Evolutionary conservation across 2,113 vertebrate genomes (phyloP).

Genomic region (Toxotes chatareus): DNA sequence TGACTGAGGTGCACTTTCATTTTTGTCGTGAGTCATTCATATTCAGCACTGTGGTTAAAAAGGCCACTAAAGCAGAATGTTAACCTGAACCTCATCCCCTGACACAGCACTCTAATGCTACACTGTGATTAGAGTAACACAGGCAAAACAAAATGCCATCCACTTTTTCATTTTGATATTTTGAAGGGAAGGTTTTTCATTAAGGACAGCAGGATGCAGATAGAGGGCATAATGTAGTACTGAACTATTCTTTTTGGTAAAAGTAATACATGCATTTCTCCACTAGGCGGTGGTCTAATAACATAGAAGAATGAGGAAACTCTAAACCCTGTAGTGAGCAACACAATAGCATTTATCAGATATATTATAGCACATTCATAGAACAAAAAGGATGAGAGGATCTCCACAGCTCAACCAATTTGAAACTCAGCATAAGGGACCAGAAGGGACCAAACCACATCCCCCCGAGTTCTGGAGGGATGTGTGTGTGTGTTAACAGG

Average conservation of each 20-base stretch:
- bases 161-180: neutral
- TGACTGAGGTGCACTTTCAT: no score
- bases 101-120: no score
- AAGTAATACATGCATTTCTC: slow-evolving; percentile 19
- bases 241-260: no score
- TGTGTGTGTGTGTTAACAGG: neutral
- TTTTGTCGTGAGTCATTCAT: neutral
- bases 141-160: neutral
- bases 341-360: neutral
- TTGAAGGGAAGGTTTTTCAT: neutral
- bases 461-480: no score
- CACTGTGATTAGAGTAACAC: no score
- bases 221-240: neutral
- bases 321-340: neutral
- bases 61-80: neutral
- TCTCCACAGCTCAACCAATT: neutral
- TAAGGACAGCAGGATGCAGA: neutral
- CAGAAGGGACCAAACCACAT: neutral
- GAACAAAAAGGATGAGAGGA: no score
- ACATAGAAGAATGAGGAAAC: neutral
- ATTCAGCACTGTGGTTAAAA: neutral
- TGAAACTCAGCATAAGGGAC: neutral
- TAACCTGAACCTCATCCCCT: no score
- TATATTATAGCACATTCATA: neutral
- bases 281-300: slow-evolving; percentile 66